A percentile compares a stretch with the other conserved stretches of the same genome.
phyloP scores from a whole-genome alignment of 2,113 vertebrate species.

The Dascyllus trimaculatus region DNA sequence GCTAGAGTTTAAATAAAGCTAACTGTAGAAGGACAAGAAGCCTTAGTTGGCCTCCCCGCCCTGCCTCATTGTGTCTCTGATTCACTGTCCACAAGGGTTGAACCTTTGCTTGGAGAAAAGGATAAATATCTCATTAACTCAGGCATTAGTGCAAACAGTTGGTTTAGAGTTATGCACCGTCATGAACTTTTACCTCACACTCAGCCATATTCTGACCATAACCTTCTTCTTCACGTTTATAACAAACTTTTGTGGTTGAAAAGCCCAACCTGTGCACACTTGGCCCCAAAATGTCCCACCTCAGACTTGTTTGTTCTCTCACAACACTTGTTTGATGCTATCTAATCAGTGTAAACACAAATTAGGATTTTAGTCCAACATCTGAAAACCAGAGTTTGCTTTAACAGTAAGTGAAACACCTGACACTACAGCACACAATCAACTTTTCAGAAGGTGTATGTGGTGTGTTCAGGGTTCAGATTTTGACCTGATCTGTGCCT shows the following conservation, averaged over 20 bases:
- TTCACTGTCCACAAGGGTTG: constrained; percentile 38
- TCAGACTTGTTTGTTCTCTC: not conserved
- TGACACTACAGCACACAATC: too few species aligned
- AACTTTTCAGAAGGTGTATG: too few species aligned
- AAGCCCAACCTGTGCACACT: too few species aligned
- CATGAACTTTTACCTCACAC: not conserved
- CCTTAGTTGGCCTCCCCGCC: constrained; percentile 56
- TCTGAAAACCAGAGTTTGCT: too few species aligned
- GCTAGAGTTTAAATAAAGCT: constrained; percentile 76
- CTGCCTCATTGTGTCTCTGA: constrained; percentile 48
- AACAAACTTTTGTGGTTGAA: not conserved
- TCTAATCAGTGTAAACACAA: too few species aligned
- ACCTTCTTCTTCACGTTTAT: not conserved
- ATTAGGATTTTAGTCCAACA: too few species aligned
- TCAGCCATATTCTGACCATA: not conserved
- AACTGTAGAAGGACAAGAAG: constrained; percentile 70
- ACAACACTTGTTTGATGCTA: not conserved
- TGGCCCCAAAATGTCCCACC: not conserved
- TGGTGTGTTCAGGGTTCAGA: too few species aligned
- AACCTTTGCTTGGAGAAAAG: not conserved
- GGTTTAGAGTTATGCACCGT: not conserved
- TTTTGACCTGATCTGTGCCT: too few species aligned
- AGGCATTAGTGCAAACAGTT: constrained; percentile 1
- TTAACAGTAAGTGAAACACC: too few species aligned
- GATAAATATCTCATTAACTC: constrained; percentile 11